Evolutionary conservation across 2,888 invertebrate genomes (phyloP).

Genomic region (Oscheius sp.): DNA sequence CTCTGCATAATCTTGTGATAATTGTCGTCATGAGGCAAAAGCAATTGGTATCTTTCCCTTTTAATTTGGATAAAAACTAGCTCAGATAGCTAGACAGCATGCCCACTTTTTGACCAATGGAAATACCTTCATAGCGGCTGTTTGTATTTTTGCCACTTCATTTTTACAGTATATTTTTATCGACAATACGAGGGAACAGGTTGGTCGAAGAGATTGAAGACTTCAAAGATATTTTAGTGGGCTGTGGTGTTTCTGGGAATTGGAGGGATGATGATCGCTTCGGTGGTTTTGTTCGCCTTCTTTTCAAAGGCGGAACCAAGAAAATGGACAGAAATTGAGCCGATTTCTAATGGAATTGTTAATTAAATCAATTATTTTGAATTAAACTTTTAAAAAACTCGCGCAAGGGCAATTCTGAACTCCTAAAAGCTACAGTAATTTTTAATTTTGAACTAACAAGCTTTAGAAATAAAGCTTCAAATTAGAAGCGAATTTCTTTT

Average conservation of each 20-base stretch:
- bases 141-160: conserved; percentile 36
- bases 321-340: neutral
- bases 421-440: too few species aligned
- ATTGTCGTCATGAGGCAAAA: conserved; percentile 36
- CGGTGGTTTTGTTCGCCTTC: neutral
- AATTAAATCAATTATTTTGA: too few species aligned
- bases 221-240: neutral
- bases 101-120: conserved; percentile 43
- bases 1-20: conserved; percentile 38
- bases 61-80: neutral
- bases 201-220: neutral
- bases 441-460: too few species aligned
- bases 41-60: conserved; percentile 24
- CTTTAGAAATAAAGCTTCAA: too few species aligned
- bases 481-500: too few species aligned
- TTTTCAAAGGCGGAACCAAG: neutral
- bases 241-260: neutral
- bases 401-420: too few species aligned
- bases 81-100: conserved; percentile 41
- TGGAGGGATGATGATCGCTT: neutral
- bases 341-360: neutral
- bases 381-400: too few species aligned
- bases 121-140: conserved; percentile 40
- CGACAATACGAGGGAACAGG: conserved; percentile 40
- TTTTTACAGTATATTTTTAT: conserved; percentile 36